Percentiles rank a stretch among this genome's conserved stretches.
Evolutionary conservation across 1,140 invertebrate species (phyloP).

Genomic region (Chrysoperla carnea): DNA sequence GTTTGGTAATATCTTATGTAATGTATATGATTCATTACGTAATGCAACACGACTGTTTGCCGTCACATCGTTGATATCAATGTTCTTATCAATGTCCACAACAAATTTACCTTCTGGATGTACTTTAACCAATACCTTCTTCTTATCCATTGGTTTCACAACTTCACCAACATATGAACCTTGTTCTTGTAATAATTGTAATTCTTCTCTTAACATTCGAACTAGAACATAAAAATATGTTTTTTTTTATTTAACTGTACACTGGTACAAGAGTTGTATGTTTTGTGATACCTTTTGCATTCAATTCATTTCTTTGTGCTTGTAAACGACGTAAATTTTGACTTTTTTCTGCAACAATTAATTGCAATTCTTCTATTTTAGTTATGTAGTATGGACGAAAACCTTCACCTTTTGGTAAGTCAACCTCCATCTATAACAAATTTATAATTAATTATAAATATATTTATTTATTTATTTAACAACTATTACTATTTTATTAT

Average conservation of each 20-base stretch:
- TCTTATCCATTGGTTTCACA: conserved; percentile 99
- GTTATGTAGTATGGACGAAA: conserved; percentile 90
- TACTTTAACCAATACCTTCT: conserved; percentile 98
- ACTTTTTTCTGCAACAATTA: conserved; percentile 91
- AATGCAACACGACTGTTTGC: conserved; percentile 95
- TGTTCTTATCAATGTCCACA: conserved; percentile 98
- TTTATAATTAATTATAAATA: no score
- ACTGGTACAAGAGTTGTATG: no score
- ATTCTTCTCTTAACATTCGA: conserved; percentile 91
- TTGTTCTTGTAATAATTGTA: conserved; percentile 96
- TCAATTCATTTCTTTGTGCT: conserved; percentile 98
- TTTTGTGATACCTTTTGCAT: conserved; percentile 98
- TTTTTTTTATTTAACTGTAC: conserved; percentile 2
- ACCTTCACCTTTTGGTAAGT: conserved; percentile 63
- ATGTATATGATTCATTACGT: conserved; percentile 94
- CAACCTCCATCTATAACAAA: conserved; percentile 67
- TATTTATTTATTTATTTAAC: no score
- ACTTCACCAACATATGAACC: conserved; percentile 99
- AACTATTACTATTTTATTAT: no score
- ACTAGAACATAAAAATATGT: conserved; percentile 49
- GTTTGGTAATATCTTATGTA: conserved; percentile 98
- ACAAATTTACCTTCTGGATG: conserved; percentile 99
- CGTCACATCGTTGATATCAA: conserved; percentile 96
- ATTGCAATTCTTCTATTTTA: conserved; percentile 92
- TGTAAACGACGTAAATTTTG: conserved; percentile 94